Evolutionary conservation across 2,888 invertebrate genomes (phyloP).

Genomic region (Cheilosia impressa): DNA sequence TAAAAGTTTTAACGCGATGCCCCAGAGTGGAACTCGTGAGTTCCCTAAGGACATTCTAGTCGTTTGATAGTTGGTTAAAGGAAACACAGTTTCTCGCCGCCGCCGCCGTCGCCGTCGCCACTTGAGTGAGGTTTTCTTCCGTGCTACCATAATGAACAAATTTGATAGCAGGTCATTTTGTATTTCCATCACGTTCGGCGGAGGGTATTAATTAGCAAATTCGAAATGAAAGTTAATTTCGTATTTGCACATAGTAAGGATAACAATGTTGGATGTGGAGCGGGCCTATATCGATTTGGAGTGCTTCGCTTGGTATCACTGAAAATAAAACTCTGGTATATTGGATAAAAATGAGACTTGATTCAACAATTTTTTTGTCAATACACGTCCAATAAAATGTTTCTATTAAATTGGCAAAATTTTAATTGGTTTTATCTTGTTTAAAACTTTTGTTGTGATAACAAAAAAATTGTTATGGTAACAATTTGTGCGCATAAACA

Average conservation of each 20-base stretch:
- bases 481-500: too few species aligned
- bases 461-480: too few species aligned
- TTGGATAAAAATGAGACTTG: too few species aligned
- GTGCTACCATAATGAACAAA: constrained; percentile 36
- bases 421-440: too few species aligned
- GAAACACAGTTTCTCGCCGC: constrained; percentile 27
- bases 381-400: too few species aligned
- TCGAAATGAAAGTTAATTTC: constrained; percentile 44
- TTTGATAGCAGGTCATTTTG: constrained; percentile 69
- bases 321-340: too few species aligned
- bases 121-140: constrained; percentile 31
- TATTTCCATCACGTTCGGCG: constrained; percentile 68
- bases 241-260: background rate
- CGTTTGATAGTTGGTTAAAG: constrained; percentile 48
- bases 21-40: constrained; percentile 82
- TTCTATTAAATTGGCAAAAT: too few species aligned
- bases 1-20: constrained; percentile 79
- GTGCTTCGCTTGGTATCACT: too few species aligned
- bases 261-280: background rate
- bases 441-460: too few species aligned
- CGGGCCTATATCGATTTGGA: too few species aligned
- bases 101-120: background rate
- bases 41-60: constrained; percentile 79
- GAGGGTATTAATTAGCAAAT: constrained; percentile 60
- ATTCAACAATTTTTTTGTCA: too few species aligned